Evolutionary conservation across 2,113 vertebrate species (phyloP).

Genomic region (Gymnarchus niloticus): DNA sequence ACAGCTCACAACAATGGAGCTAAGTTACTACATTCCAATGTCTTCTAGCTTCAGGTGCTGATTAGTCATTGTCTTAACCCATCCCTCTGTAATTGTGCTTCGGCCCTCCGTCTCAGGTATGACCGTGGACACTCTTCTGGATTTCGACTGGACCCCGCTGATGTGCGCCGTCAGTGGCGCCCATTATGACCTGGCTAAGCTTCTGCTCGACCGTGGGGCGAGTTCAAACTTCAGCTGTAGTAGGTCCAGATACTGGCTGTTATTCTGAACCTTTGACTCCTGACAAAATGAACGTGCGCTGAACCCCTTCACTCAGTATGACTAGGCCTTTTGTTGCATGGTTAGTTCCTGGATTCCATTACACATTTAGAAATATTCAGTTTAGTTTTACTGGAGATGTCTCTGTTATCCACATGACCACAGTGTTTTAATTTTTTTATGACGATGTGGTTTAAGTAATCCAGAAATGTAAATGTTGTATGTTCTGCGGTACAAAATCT

Average conservation of each 20-base stretch:
- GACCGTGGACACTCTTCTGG: slow-evolving; percentile 71
- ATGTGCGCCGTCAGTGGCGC: slow-evolving; percentile 81
- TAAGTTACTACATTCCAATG: neutral
- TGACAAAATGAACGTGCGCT: neutral
- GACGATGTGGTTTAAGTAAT: neutral
- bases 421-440: neutral
- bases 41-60: neutral
- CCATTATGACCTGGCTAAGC: slow-evolving; percentile 64
- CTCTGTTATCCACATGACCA: no score
- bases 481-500: neutral
- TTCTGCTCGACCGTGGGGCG: slow-evolving; percentile 84
- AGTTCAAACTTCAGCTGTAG: slow-evolving; percentile 82
- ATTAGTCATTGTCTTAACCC: neutral
- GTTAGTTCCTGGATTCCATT: neutral
- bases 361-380: neutral
- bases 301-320: neutral
- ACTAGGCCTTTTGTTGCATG: no score
- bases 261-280: no score
- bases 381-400: neutral
- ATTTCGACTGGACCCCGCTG: slow-evolving; percentile 83
- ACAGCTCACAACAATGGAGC: neutral
- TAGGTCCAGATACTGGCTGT: no score
- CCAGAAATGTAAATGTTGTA: neutral
- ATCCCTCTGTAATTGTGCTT: no score
- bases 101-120: slow-evolving; percentile 67